Base-by-base conservation (phyloP, 2,888 invertebrate species). In the Clunio marinus region DNA sequence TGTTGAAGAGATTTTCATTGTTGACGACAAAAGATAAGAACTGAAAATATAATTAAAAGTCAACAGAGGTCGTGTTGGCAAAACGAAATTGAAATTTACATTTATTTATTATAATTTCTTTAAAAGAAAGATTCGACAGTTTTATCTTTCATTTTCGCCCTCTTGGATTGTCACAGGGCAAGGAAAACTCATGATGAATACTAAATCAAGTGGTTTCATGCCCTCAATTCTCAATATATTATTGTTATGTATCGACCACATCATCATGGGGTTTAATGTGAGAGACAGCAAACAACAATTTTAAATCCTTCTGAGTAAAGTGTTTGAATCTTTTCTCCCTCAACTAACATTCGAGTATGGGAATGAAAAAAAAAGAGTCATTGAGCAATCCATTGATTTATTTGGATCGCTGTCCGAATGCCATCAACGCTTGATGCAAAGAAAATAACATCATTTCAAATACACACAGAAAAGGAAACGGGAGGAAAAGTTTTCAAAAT, bases 261-360 rank as follows among this genome's bases (percentile, higher is more conserved):
- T 62, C 62, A 62, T 62, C 62, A 41, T 62, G 62, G 62, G 59
- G 35, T 62, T 58, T 41, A 62, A 20, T 37, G 22, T 62, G 62
- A 62, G 25, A 37, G 62, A 62, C 62, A 62, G 62, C 62, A 62
- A 62, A 62, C 62, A 62, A 62, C 62, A 62, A 59, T 62, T 62
- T 62, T 55, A 62, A 62, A 62, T 62, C 62, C 62, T 62, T 62
- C 15, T 17, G 41, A 62, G 32, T 20, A n/a, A 32, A 59, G 41
- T 41, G 41, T 41, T 41, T n/a, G 24, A 27, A 57, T 41, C 13
- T 60, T 60, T 62, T 62, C 62, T 24, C 24, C 35, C 28, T 15
- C 35, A 13, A 32, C 58, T 20, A 25, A 28, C 17, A 20, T 20
- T 46, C 20, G 10, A 32, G 41, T n/a, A 28, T 25, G 27, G 17